Evolutionary conservation across 2,797 vertebrate genomes (phyloP), one percentile per base, ranked within the genome.

Genomic region (Hippocampus kuda): DNA sequence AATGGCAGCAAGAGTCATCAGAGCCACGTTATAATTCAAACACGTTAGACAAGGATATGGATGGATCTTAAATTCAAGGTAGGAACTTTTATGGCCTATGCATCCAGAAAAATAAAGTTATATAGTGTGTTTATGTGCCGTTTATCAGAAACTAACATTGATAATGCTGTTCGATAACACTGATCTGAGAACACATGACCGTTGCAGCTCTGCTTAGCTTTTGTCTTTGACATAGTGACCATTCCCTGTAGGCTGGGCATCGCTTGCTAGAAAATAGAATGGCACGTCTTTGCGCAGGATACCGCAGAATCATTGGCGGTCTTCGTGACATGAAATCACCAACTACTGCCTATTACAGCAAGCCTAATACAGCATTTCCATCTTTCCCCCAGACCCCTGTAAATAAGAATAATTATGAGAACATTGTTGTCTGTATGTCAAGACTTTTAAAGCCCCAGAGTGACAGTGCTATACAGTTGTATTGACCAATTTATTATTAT

Each of bases 1-100:
- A 75, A 71, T 72, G 79, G 76, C 78, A 78, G 84, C 77, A 86
- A 89, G 34, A 60, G 74, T 53, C 48, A 81, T 67, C 75, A 71
- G 70, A 72, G 74, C 67, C 46, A 75, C 73, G 76, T 69, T 42
- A 65, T 71, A 22, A 44, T 71, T 84, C 65, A 77, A 83, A 76
- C 63, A 79, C 3, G 57, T 60, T 60, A 20, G 59, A 38, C 83
- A 68, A 49, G 77, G 81, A 84, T 84, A 77, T 82, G 78, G 75
- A 75, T 67, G 51, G 68, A 66, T 22, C 34, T 63, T 54, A n/a
- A 54, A 54, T 53, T 53, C 6, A 53, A 53, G 7, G 2, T 53
- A 53, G 22, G 51, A 53, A 53, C 15, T 38, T 18, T 48, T 48
- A 48, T 48, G 49, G 0, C 49, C 16, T 24, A 11, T 54, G 24